These are phyloP conservation scores for Gnatocerus cornutus DNA, from an alignment of 2,888 invertebrate genomes.

Conservation along the genomic window DNA sequence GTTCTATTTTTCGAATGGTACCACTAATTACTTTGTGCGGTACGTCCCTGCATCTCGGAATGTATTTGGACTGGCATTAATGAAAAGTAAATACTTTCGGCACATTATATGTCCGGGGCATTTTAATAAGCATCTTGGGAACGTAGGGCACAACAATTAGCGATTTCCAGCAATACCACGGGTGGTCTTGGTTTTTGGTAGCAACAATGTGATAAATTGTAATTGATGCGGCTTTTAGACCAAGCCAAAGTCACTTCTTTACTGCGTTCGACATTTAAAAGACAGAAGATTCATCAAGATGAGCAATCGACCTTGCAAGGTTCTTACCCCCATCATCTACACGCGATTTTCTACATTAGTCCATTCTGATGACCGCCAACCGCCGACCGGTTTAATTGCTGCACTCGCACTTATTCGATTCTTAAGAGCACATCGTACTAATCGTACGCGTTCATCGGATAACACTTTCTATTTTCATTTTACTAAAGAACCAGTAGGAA, in stretches of 20 bases:
- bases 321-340: slow-evolving; percentile 60
- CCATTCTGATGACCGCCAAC: slow-evolving; percentile 45
- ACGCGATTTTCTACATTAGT: slow-evolving; percentile 53
- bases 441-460: slow-evolving; percentile 18
- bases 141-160: slow-evolving; percentile 61
- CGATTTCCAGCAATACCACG: slow-evolving; percentile 59
- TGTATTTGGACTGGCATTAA: slow-evolving; percentile 32
- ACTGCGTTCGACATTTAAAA: slow-evolving; percentile 43
- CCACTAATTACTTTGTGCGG: not conserved
- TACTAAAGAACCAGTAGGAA: not conserved
- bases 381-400: slow-evolving; percentile 54
- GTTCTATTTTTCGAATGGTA: not conserved
- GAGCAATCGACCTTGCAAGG: slow-evolving; percentile 64
- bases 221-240: slow-evolving; percentile 45
- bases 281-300: slow-evolving; percentile 50
- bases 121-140: slow-evolving; percentile 56
- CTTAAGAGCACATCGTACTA: slow-evolving; percentile 22
- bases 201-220: slow-evolving; percentile 49
- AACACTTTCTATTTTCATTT: not conserved
- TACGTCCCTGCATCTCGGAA: slow-evolving; percentile 23
- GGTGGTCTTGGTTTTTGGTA: slow-evolving; percentile 57
- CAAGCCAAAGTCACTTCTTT: slow-evolving; percentile 22
- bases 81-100: slow-evolving; percentile 44
- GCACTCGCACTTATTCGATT: slow-evolving; percentile 48
- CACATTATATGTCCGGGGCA: slow-evolving; percentile 44